Percentiles rank a stretch among this genome's conserved stretches.
Conservation (phyloP, 2,113 vertebrate genomes). For the Pavo muticus region DNA sequence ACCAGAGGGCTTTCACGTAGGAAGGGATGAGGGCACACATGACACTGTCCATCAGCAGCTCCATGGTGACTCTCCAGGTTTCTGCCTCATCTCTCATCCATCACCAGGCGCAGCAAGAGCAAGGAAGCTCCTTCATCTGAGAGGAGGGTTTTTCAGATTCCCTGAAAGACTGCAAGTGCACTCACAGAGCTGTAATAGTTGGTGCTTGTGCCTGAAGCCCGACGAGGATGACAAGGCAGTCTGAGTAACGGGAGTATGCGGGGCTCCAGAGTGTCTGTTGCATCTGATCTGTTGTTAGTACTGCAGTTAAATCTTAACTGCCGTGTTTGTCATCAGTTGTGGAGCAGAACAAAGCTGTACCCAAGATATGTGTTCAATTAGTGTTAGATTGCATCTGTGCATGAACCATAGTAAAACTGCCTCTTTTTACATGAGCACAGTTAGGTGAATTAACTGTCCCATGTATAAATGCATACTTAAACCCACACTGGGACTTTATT, state of each 20-base stretch:
- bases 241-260: not conserved
- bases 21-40: rapidly evolving
- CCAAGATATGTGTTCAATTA: slow-evolving; percentile 29
- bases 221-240: not conserved
- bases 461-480: slow-evolving; percentile 59
- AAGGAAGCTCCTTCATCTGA: not conserved
- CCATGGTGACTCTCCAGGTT: not conserved
- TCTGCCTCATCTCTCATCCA: not conserved
- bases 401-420: slow-evolving; percentile 9
- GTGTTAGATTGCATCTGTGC: slow-evolving; percentile 48
- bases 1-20: not conserved
- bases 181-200: not conserved
- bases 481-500: slow-evolving; percentile 66
- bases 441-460: slow-evolving; percentile 52
- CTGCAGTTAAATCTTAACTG: not conserved
- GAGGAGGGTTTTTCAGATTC: not conserved
- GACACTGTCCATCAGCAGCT: not conserved
- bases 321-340: not conserved
- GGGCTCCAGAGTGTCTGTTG: slow-evolving; percentile 3
- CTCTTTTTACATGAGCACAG: slow-evolving; percentile 29
- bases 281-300: not conserved
- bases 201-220: not conserved
- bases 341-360: not conserved
- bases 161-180: not conserved
- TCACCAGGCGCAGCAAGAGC: not conserved